A percentile compares a stretch with the other conserved stretches of the same genome.
Conservation (phyloP, 1,140 invertebrate genomes). For the Fopius arisanus region DNA sequence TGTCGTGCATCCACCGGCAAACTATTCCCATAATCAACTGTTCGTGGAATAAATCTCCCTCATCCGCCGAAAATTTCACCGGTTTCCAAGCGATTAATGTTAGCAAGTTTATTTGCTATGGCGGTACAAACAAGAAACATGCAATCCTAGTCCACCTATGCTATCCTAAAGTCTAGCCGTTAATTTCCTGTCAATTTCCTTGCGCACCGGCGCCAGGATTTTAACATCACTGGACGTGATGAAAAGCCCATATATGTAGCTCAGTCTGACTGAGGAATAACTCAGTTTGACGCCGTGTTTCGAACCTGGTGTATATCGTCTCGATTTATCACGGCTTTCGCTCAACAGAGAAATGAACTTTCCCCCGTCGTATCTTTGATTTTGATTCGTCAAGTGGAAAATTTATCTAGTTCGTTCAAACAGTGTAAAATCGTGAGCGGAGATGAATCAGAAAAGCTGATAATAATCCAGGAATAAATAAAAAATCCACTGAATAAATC, state of each 20-base stretch:
- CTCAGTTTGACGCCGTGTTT: background rate
- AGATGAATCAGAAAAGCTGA: background rate
- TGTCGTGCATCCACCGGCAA: background rate
- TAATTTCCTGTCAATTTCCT: conserved; percentile 13
- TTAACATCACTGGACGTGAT: background rate
- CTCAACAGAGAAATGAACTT: background rate
- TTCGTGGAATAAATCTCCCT: background rate
- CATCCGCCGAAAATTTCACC: background rate
- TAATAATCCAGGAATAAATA: background rate
- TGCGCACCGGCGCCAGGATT: background rate
- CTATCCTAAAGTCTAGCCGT: background rate
- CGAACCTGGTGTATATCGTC: background rate
- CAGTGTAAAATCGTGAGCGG: background rate
- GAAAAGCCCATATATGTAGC: background rate
- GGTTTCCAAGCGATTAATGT: background rate
- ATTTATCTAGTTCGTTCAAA: background rate
- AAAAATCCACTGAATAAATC: background rate
- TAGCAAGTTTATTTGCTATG: background rate
- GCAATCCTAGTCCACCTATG: background rate
- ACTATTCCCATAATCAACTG: conserved; percentile 10
- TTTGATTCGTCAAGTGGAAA: background rate
- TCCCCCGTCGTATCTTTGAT: background rate
- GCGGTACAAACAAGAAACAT: background rate
- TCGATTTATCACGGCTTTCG: background rate
- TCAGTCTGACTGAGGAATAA: background rate